These are phyloP conservation scores for Magallana nippona DNA, from an alignment of 2,888 invertebrate species.

Conservation along the genomic window DNA sequence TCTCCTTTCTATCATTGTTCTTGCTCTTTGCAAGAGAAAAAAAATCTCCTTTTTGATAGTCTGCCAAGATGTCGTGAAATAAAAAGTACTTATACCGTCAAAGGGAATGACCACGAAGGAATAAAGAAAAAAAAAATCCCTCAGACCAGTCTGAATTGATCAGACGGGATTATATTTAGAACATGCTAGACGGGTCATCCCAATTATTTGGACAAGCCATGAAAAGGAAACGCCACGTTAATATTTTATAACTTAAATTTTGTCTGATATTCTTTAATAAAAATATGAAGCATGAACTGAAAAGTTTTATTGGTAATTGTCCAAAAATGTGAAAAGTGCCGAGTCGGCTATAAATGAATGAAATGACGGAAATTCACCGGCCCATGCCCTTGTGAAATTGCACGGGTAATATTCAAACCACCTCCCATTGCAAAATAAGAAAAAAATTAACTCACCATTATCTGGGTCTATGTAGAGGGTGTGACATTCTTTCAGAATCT, in stretches of 20 bases:
- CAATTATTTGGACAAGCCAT: conserved; percentile 14
- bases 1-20: not conserved
- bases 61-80: conserved; percentile 27
- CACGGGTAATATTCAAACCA: conserved; percentile 11
- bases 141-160: conserved; percentile 33
- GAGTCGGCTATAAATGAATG: conserved; percentile 33
- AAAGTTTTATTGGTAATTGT: no score
- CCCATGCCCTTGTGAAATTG: conserved; percentile 37
- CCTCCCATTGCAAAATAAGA: conserved; percentile 19
- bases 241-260: no score
- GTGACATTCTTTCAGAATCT: conserved; percentile 82
- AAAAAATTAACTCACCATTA: conserved; percentile 78
- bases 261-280: no score
- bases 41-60: not conserved
- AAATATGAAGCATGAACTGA: no score
- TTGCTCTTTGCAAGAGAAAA: not conserved
- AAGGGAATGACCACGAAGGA: not conserved
- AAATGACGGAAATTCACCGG: conserved; percentile 36
- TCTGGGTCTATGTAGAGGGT: conserved; percentile 81
- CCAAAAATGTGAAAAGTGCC: conserved; percentile 16
- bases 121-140: not conserved
- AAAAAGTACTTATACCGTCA: not conserved
- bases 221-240: not conserved
- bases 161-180: conserved; percentile 56
- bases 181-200: conserved; percentile 46